Evolutionary conservation across 2,797 vertebrate genomes (phyloP).

Genomic region (Acanthurus lineatus): DNA sequence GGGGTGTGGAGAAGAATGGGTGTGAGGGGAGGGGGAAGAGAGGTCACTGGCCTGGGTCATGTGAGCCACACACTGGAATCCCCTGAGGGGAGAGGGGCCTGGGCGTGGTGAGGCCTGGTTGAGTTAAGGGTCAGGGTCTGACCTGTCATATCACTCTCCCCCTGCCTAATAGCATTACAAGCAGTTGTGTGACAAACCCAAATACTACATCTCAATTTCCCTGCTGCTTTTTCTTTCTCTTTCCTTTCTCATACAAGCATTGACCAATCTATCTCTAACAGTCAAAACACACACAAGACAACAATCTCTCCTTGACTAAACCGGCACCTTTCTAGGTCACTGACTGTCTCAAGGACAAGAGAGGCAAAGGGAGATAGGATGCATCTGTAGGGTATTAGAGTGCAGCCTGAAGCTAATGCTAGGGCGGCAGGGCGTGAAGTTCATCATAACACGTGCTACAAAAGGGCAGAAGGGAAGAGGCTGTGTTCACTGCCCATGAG

Average conservation of each 20-base stretch:
- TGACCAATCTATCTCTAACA: conserved; percentile 23
- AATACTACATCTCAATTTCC: conserved; percentile 42
- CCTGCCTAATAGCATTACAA: conserved; percentile 28
- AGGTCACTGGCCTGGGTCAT: conserved; percentile 76
- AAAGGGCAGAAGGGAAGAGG: conserved; percentile 57
- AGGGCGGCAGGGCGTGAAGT: conserved; percentile 66
- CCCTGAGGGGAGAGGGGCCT: conserved; percentile 62
- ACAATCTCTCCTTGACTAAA: conserved; percentile 11
- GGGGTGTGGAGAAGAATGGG: conserved; percentile 60
- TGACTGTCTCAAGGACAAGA: conserved; percentile 51
- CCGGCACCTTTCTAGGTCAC: conserved; percentile 53
- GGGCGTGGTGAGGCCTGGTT: conserved; percentile 58
- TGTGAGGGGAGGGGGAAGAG: conserved; percentile 53
- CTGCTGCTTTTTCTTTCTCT: conserved; percentile 3
- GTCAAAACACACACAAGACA: conserved; percentile 27
- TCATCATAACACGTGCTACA: conserved; percentile 69
- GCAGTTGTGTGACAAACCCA: conserved; percentile 16
- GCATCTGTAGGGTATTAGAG: conserved; percentile 62
- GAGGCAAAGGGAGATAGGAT: conserved; percentile 48
- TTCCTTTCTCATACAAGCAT: neutral
- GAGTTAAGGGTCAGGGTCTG: conserved; percentile 61
- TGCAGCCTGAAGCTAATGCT: conserved; percentile 64
- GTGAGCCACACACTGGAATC: conserved; percentile 73
- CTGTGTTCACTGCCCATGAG: conserved; percentile 64
- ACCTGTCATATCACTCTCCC: conserved; percentile 30